Percentiles rank a stretch among this genome's conserved stretches.
These are phyloP conservation scores for Cottoperca gobio DNA, from an alignment of 2,797 vertebrate genomes.

Conservation along the genomic window DNA sequence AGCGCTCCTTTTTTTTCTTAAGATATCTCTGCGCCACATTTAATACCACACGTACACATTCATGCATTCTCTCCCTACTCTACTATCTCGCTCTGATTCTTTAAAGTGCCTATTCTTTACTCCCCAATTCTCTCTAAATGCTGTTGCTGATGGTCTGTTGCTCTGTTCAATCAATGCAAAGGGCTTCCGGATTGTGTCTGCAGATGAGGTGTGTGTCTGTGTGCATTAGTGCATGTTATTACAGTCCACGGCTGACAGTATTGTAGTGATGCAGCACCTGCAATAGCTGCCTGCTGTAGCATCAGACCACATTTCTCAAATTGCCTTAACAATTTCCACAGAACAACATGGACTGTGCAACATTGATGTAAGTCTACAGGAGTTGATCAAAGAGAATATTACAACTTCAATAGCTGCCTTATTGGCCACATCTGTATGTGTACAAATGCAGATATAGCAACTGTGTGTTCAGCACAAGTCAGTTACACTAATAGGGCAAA, in stretches of 20 bases:
- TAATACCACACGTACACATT: constrained; percentile 25
- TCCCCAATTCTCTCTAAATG: constrained; percentile 50
- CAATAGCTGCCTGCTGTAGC: constrained; percentile 16
- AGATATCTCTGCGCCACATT: constrained; percentile 30
- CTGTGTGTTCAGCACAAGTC: constrained; percentile 5
- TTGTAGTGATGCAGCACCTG: constrained; percentile 35
- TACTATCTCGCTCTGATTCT: constrained; percentile 46
- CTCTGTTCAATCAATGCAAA: constrained; percentile 66
- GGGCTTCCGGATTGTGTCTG: constrained; percentile 46
- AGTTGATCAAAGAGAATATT: constrained; percentile 6
- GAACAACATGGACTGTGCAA: constrained; percentile 13
- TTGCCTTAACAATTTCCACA: constrained; percentile 12
- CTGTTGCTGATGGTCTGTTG: constrained; percentile 53
- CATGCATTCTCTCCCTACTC: constrained; percentile 13
- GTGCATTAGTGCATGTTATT: constrained; percentile 62
- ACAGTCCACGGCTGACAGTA: constrained; percentile 45
- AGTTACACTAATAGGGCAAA: neutral
- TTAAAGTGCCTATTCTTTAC: constrained; percentile 63
- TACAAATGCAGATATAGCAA: neutral
- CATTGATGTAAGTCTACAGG: neutral
- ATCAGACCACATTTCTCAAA: constrained; percentile 16
- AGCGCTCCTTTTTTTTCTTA: constrained; percentile 14
- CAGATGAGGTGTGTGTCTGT: constrained; percentile 41
- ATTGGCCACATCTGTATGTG: constrained; percentile 6
- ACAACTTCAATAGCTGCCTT: constrained; percentile 5